phyloP scores from a whole-genome alignment of 2,888 invertebrate genomes.

The Heterodera filipjevi region DNA sequence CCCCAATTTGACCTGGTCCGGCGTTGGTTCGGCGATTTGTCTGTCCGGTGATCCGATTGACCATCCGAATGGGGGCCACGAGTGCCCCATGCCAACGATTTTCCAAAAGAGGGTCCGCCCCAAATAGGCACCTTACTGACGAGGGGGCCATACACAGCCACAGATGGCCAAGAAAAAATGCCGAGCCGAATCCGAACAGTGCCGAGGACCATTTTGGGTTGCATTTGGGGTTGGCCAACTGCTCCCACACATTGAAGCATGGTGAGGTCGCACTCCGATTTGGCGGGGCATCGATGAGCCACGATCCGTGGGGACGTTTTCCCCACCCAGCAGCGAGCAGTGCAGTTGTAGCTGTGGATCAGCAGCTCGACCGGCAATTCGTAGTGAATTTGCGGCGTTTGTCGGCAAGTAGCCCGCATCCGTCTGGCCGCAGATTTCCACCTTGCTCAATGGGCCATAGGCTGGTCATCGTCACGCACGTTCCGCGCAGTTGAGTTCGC shows the following conservation, averaged over 20 bases:
- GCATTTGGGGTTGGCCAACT: not conserved
- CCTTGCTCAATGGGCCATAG: not conserved
- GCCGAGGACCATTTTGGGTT: not conserved
- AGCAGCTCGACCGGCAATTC: constrained; percentile 6
- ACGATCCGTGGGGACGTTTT: not conserved
- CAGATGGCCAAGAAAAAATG: not conserved
- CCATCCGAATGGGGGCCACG: not conserved
- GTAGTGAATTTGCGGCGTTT: not conserved
- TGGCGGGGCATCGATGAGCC: not conserved
- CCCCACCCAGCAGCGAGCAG: not conserved
- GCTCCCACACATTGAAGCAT: not conserved
- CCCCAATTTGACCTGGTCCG: not conserved
- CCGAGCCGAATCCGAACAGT: not conserved
- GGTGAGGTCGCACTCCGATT: not conserved
- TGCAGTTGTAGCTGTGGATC: not conserved
- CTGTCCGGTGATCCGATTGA: not conserved
- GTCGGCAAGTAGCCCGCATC: not conserved
- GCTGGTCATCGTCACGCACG: not conserved
- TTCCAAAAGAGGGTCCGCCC: not conserved
- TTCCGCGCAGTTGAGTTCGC: not conserved
- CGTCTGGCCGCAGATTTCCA: not conserved
- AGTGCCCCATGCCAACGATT: not conserved
- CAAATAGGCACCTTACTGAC: not conserved
- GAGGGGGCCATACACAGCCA: not conserved
- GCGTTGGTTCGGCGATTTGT: not conserved